phyloP scores from a whole-genome alignment of 2,113 vertebrate genomes.

The Xenopus borealis region DNA sequence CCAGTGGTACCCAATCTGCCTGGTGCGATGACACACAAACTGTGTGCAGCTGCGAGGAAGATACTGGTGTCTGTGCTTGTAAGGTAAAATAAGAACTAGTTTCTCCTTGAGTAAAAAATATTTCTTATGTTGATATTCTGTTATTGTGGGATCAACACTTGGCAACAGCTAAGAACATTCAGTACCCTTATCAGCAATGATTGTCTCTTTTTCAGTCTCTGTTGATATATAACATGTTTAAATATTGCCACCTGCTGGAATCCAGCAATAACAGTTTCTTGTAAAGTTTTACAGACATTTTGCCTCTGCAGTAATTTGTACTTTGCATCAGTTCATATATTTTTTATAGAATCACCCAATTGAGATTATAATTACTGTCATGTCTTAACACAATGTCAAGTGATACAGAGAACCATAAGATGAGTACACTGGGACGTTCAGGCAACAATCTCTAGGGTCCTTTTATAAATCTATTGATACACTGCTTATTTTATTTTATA shows the following conservation, averaged over 20 bases:
- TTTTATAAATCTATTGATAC: neutral
- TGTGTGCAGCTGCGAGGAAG: conserved; percentile 73
- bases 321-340: too few relatives aligned
- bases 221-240: neutral
- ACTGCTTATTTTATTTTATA: conserved; percentile 46
- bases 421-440: too few relatives aligned
- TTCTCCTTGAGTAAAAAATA: neutral
- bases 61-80: conserved; percentile 76
- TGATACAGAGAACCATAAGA: too few relatives aligned
- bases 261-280: too few relatives aligned
- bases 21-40: conserved; percentile 66
- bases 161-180: neutral
- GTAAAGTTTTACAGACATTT: too few relatives aligned
- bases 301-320: too few relatives aligned
- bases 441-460: neutral
- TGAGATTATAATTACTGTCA: too few relatives aligned
- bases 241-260: conserved; percentile 3
- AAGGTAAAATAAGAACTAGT: conserved; percentile 74
- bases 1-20: conserved; percentile 67
- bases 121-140: too few relatives aligned
- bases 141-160: too few relatives aligned
- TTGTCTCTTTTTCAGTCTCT: neutral
- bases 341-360: too few relatives aligned
- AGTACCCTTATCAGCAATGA: neutral
- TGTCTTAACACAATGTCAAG: too few relatives aligned